Evolutionary conservation across 2,113 vertebrate species (phyloP).

Genomic region (Petroica traversi): DNA sequence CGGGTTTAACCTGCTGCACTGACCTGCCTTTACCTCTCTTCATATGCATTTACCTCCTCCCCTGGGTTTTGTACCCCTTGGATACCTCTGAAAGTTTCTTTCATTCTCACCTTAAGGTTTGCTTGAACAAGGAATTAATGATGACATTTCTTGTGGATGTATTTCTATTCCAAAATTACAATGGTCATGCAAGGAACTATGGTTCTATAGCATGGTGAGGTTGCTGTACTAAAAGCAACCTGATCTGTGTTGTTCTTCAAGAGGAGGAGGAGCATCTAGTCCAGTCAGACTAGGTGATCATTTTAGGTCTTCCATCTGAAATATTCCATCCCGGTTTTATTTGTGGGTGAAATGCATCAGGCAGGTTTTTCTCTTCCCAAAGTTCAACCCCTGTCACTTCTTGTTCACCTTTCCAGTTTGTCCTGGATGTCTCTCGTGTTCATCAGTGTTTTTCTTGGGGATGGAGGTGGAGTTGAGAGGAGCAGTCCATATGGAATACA

Average conservation of each 20-base stretch:
- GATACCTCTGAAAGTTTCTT: background rate
- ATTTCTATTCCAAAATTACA: background rate
- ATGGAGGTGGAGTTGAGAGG: background rate
- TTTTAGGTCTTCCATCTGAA: background rate
- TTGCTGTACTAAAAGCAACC: background rate
- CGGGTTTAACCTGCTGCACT: conserved; percentile 41
- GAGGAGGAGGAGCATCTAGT: background rate
- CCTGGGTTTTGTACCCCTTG: background rate
- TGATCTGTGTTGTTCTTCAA: background rate
- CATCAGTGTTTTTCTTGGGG: background rate
- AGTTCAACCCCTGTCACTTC: background rate
- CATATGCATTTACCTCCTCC: background rate
- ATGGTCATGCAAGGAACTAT: background rate
- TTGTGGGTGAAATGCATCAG: background rate
- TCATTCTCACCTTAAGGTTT: background rate
- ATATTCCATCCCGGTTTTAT: background rate
- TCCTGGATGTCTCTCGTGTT: background rate
- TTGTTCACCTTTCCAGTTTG: background rate
- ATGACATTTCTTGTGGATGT: background rate
- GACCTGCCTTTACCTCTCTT: conserved; percentile 6
- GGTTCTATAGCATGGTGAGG: background rate
- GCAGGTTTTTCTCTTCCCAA: background rate
- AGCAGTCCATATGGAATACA: background rate
- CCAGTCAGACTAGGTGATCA: background rate
- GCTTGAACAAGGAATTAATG: background rate